Evolutionary conservation across 2,113 vertebrate genomes (phyloP).

Genomic region (Alosa alosa): DNA sequence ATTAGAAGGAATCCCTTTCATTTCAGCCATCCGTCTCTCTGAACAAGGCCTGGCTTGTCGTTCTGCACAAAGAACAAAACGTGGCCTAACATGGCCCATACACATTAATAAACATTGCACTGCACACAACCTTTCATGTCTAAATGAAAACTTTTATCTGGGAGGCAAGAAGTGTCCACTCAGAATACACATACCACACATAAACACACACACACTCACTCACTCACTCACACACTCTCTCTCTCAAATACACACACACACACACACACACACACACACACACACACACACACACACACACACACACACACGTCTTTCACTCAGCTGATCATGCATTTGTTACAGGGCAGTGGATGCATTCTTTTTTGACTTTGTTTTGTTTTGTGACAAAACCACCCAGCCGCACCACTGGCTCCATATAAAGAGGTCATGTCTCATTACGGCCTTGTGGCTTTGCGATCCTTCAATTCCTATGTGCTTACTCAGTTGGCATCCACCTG

Average conservation of each 20-base stretch:
- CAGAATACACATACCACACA: not conserved
- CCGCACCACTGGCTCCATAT: not conserved
- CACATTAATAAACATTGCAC: conserved; percentile 3
- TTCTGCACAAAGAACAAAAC: conserved; percentile 64
- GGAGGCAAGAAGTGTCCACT: not conserved
- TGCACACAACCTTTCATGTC: not conserved
- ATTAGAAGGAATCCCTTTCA: conserved; percentile 44
- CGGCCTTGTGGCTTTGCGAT: not conserved
- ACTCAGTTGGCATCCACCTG: not conserved
- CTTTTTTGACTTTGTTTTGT: not conserved
- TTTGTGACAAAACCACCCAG: not conserved
- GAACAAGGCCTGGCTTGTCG: conserved; percentile 61
- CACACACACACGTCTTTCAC: not conserved
- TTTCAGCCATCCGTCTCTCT: not conserved
- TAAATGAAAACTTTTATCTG: not conserved
- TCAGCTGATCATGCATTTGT: not conserved
- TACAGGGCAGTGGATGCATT: not conserved
- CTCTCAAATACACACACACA: conserved; percentile 15
- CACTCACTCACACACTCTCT: not conserved
- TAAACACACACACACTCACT: not conserved
- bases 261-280: not conserved
- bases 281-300: conserved; percentile 6
- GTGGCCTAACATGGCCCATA: not conserved
- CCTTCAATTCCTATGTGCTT: not conserved
- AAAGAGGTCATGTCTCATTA: not conserved